Percentiles rank a stretch among this genome's conserved stretches.
Conservation (phyloP, 2,888 invertebrate species). For the Urechis unicinctus region DNA sequence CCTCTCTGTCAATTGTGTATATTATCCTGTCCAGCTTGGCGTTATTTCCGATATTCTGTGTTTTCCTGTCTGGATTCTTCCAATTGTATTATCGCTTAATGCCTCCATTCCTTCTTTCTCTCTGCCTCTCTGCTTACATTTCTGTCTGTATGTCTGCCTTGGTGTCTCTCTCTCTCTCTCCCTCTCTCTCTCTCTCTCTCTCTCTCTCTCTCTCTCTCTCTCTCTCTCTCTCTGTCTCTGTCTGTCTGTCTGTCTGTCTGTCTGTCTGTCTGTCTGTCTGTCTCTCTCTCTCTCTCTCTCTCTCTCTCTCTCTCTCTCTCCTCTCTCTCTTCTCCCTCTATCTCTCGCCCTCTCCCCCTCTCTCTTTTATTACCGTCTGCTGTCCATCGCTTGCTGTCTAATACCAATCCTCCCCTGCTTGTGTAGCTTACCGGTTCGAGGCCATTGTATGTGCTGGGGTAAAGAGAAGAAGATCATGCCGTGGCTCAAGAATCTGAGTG, state of each 20-base stretch:
- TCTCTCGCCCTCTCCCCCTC: too few species aligned
- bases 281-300: background rate
- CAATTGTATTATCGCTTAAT: too few species aligned
- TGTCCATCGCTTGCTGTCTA: too few species aligned
- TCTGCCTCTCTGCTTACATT: background rate
- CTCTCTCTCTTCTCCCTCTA: too few species aligned
- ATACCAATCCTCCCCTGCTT: too few species aligned
- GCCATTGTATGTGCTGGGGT: background rate
- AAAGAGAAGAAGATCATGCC: background rate
- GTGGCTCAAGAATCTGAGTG: background rate
- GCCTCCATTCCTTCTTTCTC: background rate
- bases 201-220: background rate
- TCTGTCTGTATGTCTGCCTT: background rate
- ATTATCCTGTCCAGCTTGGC: too few species aligned
- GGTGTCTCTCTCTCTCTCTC: background rate
- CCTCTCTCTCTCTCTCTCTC: background rate
- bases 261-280: background rate
- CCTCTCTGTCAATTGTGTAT: too few species aligned
- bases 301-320: background rate
- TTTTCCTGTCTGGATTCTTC: too few species aligned
- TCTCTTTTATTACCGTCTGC: too few species aligned
- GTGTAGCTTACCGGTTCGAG: too few species aligned
- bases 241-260: background rate
- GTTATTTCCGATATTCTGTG: too few species aligned
- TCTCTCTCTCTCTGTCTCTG: background rate